Conservation (phyloP, 1,140 invertebrate genomes). For the Radopholus similis region DNA sequence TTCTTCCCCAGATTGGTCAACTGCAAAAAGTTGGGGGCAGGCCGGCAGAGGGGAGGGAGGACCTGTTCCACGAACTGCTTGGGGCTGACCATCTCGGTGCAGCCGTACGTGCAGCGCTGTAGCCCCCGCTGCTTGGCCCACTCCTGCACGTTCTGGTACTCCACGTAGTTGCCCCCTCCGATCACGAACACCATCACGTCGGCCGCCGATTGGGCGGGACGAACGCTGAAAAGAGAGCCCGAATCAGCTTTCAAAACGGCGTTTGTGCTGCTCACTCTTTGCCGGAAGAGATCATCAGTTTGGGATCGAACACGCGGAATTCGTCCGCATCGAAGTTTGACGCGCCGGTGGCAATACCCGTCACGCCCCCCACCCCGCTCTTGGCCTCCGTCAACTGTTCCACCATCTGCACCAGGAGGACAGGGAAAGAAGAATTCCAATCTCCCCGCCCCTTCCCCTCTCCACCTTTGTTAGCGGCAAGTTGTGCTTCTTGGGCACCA, state of each 20-base stretch:
- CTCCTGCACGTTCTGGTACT: slow-evolving; percentile 95
- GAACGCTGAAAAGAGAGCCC: neutral
- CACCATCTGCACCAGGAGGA: slow-evolving; percentile 67
- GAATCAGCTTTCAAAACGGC: neutral
- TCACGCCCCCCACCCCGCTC: slow-evolving; percentile 59
- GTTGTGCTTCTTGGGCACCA: slow-evolving; percentile 95
- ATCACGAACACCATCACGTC: slow-evolving; percentile 81
- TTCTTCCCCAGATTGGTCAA: neutral
- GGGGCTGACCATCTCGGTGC: slow-evolving; percentile 34
- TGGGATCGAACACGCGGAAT: slow-evolving; percentile 86
- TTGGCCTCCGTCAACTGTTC: slow-evolving; percentile 78
- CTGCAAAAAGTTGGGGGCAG: no score
- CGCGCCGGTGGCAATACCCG: slow-evolving; percentile 9
- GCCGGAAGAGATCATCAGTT: slow-evolving; percentile 68
- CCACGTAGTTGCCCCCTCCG: slow-evolving; percentile 97
- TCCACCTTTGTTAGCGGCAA: slow-evolving; percentile 75
- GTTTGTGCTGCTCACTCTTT: slow-evolving; percentile 38
- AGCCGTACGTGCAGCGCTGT: slow-evolving; percentile 86
- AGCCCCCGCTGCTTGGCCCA: slow-evolving; percentile 73
- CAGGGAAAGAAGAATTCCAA: neutral
- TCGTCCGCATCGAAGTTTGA: slow-evolving; percentile 73
- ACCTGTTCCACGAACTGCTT: slow-evolving; percentile 31
- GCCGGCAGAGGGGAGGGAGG: no score
- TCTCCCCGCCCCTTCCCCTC: neutral
- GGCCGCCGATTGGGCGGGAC: slow-evolving; percentile 44